These are phyloP conservation scores for Myotis davidii DNA, from an alignment of 2,113 vertebrate genomes.

Conservation along the genomic window DNA sequence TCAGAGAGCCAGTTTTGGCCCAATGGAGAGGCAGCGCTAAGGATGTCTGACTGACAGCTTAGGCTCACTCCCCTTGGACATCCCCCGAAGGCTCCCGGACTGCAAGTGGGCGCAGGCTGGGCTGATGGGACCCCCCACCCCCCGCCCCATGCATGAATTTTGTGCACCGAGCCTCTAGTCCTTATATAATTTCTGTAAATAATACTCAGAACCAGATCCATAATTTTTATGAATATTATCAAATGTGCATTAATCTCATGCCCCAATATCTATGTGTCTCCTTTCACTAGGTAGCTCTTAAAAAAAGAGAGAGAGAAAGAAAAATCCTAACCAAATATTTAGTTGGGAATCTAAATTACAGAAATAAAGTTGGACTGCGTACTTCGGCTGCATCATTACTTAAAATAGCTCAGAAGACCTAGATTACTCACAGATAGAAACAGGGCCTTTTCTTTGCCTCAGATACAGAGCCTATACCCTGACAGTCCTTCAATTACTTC, in stretches of 20 bases:
- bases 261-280: not conserved
- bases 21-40: too few relatives aligned
- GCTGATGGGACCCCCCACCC: too few relatives aligned
- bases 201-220: not conserved
- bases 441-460: not conserved
- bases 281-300: not conserved
- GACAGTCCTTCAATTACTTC: not conserved
- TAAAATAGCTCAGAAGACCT: conserved; percentile 6
- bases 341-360: conserved; percentile 17
- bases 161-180: not conserved
- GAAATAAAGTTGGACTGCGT: conserved; percentile 13
- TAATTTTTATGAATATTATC: not conserved
- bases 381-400: not conserved
- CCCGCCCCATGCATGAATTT: too few relatives aligned
- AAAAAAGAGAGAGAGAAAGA: too few relatives aligned
- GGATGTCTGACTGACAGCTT: too few relatives aligned
- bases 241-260: not conserved
- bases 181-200: not conserved
- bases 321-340: not conserved
- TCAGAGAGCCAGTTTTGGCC: too few relatives aligned
- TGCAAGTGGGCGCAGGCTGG: too few relatives aligned
- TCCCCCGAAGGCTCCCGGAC: too few relatives aligned
- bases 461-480: not conserved
- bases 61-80: too few relatives aligned
- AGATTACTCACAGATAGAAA: conserved; percentile 2